Base-by-base conservation (phyloP, 2,113 vertebrate species). In the Cheilinus undulatus region DNA sequence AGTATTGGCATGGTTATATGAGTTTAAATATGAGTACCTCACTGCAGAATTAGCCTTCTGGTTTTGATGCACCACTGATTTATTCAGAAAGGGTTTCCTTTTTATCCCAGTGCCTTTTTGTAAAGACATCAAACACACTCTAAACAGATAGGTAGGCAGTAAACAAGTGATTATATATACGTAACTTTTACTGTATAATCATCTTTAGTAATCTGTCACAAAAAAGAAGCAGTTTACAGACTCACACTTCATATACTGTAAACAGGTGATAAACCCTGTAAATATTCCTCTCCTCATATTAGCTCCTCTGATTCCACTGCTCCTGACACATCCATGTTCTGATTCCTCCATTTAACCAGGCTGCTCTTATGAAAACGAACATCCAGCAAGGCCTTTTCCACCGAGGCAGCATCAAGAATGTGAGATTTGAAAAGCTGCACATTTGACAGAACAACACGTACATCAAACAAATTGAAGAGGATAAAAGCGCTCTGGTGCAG, bases 401-500 rank as follows among this genome's bases (percentile, higher is more conserved):
- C 17, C 4, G 20, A 46, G 48, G 5, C 56, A 0, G 2, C 36
- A 26, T 34, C 32, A 65, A 59, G 62, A 78, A 69, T 60, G 50
- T 40, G 12, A 30, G 38, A 23, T 73, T 38, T 56, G 43, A 75
- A 74, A 63, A 76, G 23, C 26, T 65, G 48, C 57, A 64, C 51
- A 62, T 82, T 69, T 78, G 76, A 86, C 83, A 65, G 54, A 72
- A 68, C 67, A 76, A 73, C 79, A 63, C 70, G 40, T 76, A 75
- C 50, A 73, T 85, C 82, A 91, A 73, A 69, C 53, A 84, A 69
- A 81, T 60, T 70, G 43, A 82, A 69, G 63, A 73, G 76, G 79
- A 86, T 85, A 63, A 84, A 84, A 82, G 66, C 6, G 0, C 77
- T 22, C n/a, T 24, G 78, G 72, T 45, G 79, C 67, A 73, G 64